phyloP scores from a whole-genome alignment of 2,113 vertebrate genomes.

The Cyrtonyx montezumae region DNA sequence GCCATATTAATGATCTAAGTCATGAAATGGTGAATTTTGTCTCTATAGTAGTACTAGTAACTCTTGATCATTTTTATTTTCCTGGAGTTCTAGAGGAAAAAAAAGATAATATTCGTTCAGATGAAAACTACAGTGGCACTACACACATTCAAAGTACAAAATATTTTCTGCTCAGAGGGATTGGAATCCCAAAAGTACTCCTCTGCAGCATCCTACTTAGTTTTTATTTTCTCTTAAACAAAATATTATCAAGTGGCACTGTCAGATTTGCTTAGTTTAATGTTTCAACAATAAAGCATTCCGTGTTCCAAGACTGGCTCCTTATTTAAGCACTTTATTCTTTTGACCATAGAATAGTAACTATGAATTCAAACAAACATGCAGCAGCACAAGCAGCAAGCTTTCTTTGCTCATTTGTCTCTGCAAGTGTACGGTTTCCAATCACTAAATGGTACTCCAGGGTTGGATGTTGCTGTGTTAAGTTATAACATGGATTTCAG shows the following conservation, averaged over 20 bases:
- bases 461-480: neutral
- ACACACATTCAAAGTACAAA: neutral
- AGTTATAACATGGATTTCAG: neutral
- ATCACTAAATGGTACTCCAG: neutral
- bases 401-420: neutral
- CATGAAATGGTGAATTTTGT: neutral
- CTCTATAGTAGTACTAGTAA: neutral
- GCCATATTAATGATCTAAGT: neutral
- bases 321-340: neutral
- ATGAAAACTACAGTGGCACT: neutral
- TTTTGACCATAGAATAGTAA: neutral
- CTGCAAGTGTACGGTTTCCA: neutral
- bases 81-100: neutral
- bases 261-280: neutral
- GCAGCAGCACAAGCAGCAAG: neutral
- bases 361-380: constrained; percentile 4
- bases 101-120: neutral
- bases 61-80: neutral
- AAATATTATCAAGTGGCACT: neutral
- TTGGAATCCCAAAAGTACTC: neutral
- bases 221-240: neutral
- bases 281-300: neutral
- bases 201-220: neutral
- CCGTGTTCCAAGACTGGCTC: neutral
- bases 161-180: neutral